Conservation (phyloP, 2,888 invertebrate species). For the Campoplex capitator region DNA sequence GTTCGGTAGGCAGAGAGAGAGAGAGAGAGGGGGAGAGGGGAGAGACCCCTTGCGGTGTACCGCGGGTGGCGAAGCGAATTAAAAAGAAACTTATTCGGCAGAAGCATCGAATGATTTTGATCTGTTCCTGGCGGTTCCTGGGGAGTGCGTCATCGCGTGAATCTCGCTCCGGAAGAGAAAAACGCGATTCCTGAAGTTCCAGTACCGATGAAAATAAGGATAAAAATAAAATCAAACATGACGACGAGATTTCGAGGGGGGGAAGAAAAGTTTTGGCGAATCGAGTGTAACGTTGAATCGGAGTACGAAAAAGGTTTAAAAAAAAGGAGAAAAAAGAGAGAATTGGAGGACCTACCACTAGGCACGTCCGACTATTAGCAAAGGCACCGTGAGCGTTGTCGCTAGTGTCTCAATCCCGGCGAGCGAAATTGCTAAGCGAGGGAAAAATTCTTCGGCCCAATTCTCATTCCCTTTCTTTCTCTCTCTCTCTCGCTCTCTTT, state of each 20-base stretch:
- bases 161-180: constrained; percentile 18
- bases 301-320: background rate
- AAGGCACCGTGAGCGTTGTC: constrained; percentile 46
- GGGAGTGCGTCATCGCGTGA: constrained; percentile 28
- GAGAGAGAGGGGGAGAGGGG: background rate
- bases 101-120: constrained; percentile 5
- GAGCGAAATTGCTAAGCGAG: constrained; percentile 58
- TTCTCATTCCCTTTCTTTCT: constrained; percentile 14
- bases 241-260: constrained; percentile 49
- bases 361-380: constrained; percentile 61
- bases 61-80: constrained; percentile 62
- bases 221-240: constrained; percentile 2
- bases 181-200: constrained; percentile 41
- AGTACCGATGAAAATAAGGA: background rate
- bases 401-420: constrained; percentile 67
- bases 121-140: background rate
- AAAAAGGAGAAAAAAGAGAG: constrained; percentile 16
- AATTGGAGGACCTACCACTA: constrained; percentile 57
- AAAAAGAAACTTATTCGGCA: constrained; percentile 43
- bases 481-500: background rate
- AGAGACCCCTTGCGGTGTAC: constrained; percentile 57
- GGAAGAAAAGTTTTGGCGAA: constrained; percentile 33
- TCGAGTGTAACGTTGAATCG: constrained; percentile 15
- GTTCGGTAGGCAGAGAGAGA: background rate
- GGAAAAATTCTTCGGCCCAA: constrained; percentile 57